Evolutionary conservation across 1,140 invertebrate genomes (phyloP), one percentile per base, ranked within the genome.

Genomic region (Drosophila guanche): DNA sequence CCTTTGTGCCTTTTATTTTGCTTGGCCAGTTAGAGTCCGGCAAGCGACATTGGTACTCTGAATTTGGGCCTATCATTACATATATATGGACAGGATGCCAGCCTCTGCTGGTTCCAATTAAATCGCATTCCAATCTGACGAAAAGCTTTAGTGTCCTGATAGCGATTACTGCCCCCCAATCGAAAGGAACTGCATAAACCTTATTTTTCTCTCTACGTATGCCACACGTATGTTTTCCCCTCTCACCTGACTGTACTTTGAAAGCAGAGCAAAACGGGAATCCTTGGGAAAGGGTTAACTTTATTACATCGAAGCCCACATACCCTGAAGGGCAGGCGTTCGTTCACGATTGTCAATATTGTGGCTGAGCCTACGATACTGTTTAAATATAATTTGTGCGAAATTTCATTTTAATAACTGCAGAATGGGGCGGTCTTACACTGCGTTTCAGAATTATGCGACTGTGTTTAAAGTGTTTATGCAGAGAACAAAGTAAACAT

Each of bases 31-130:
- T 20, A 33, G n/a, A 33, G 14, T 40, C 54, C 66, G 67, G 51
- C 40, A 10, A 25, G 8, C 12, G 14, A n/a, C 56, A 50, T 50
- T 20, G 16, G 6, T 12, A 40, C 12, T 25, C 5, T 16, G 29
- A 33, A 52, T 27, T 52, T 2, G 12, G 27, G 1, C 7, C 16
- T 33, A 27, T 1, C 2, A 16, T 25, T 20, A 6, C 48, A 23
- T 27, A 14, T 3, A 25, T 51, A 14, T 45, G 37, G 33, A 37
- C 10, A 37, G 29, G 3, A 8, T 3, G 0, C 3, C 29, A 33
- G 29, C 8, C 10, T 12, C 10, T 48, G 14, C 37, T 40, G 42
- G 20, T 25, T 33, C 63, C 65, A 68, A 68, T 67, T 68, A 67
- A 67, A 47, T 55, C 4, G 16, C 16, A 41, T 66, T 66, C 41